These are phyloP conservation scores for Axis porcinus DNA, from an alignment of 2,113 vertebrate genomes.

Conservation along the genomic window DNA sequence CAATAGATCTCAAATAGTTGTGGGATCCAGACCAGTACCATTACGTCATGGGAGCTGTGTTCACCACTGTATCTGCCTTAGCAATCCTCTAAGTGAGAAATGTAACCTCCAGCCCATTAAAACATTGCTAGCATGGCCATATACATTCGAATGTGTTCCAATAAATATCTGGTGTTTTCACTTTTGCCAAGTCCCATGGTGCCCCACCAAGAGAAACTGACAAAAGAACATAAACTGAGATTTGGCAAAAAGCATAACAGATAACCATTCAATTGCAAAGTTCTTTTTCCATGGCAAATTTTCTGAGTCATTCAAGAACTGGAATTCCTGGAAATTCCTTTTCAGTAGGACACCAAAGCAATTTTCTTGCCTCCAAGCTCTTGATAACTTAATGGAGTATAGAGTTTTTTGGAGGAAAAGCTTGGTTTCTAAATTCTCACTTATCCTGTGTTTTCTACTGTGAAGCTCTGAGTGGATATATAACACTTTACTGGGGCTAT, in stretches of 20 bases:
- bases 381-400: slow-evolving; percentile 40
- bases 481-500: neutral
- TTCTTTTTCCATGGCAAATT: neutral
- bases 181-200: neutral
- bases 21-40: neutral
- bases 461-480: slow-evolving; percentile 29
- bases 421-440: neutral
- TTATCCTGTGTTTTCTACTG: neutral
- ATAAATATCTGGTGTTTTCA: neutral
- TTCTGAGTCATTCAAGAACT: neutral
- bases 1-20: neutral
- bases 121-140: neutral
- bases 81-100: neutral
- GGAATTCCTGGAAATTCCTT: slow-evolving; percentile 20
- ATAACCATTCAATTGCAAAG: neutral
- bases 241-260: neutral
- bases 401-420: slow-evolving; percentile 18
- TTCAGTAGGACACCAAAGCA: neutral
- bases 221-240: neutral
- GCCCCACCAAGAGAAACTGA: neutral
- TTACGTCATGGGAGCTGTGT: neutral
- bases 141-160: neutral
- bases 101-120: neutral
- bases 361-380: neutral
- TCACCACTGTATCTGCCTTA: neutral